Base-by-base conservation (phyloP, 2,113 vertebrate genomes). In the Pseudorasbora parva region DNA sequence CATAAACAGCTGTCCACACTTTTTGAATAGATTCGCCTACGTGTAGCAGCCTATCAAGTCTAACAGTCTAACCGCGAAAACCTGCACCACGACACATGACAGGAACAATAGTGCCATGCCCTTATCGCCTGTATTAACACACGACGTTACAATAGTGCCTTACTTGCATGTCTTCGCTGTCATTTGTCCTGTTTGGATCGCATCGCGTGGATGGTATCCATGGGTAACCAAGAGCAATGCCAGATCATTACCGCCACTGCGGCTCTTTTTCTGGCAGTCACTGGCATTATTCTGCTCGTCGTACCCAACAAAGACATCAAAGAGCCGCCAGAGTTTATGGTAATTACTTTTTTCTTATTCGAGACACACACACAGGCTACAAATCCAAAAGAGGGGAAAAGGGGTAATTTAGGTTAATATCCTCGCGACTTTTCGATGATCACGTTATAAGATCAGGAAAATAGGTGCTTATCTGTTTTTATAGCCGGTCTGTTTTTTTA, bases 201-300 rank as follows among this genome's bases (percentile, higher is more conserved):
- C 47, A 10, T 68, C 66, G 37, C 25, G 4, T 19, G 8, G 41
- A 66, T 37, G 30, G 60, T 15, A 37, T 81, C 78, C 64, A 88
- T 81, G 86, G 86, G 76, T n/a, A 77, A 76, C 27, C 76, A 60
- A 43, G 43, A 81, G 84, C 84, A 71, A 23, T 54, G 83, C 85
- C 87, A 83, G 0, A 37, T 90, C 57, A 64, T 91, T 88, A 76
- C 86, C 81, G 66, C 91, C 45, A 17, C 85, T 25, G 82, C 91
- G 8, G 89, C 96, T 75, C 89, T 95, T 47, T 37, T 91, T 2
- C 83, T 92, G 64, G 94, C 93, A n/a, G n/a, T 95, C 1, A 77
- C 90, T 1, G 96, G 95, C 33, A 93, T 97, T 78, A 87, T 96
- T 45, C 93, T 98, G 80, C 85, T 97, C 11, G 90, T 92, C 56